Conservation (phyloP, 2,888 invertebrate species). For the Rhagonycha lutea region DNA sequence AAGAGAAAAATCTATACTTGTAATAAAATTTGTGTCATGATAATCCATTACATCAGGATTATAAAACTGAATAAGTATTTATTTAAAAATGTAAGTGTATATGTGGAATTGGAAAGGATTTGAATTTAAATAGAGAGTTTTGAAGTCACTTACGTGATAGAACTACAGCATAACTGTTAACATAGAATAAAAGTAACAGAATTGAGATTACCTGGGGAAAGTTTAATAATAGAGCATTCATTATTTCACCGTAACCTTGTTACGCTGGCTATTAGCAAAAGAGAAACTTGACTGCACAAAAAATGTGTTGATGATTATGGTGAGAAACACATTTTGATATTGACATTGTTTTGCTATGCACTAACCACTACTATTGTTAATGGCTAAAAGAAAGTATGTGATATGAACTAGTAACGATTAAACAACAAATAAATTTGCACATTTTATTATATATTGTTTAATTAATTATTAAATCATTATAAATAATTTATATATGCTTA, state of each 20-base stretch:
- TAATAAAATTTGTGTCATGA: neutral
- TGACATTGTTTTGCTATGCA: slow-evolving; percentile 18
- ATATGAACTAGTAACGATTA: slow-evolving; percentile 8
- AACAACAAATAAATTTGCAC: neutral
- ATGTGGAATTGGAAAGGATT: slow-evolving; percentile 22
- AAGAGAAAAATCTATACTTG: neutral
- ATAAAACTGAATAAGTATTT: neutral
- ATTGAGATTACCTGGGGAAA: slow-evolving; percentile 48
- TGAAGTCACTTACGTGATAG: slow-evolving; percentile 31
- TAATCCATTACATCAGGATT: neutral
- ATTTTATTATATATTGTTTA: neutral
- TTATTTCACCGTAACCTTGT: slow-evolving; percentile 51
- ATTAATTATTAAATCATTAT: slow-evolving; percentile 1
- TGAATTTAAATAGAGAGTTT: slow-evolving; percentile 26
- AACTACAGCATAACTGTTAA: slow-evolving; percentile 28
- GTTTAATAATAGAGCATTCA: slow-evolving; percentile 52
- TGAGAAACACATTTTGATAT: slow-evolving; percentile 24
- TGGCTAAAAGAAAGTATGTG: slow-evolving; percentile 14
- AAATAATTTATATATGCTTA: neutral
- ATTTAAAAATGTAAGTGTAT: slow-evolving; percentile 16
- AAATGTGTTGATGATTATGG: slow-evolving; percentile 25
- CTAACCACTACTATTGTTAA: slow-evolving; percentile 14
- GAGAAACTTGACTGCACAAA: slow-evolving; percentile 42
- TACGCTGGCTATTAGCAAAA: slow-evolving; percentile 50
- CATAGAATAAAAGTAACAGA: slow-evolving; percentile 27